Evolutionary conservation across 2,888 invertebrate genomes (phyloP).

Genomic region (Tholera decimalis): DNA sequence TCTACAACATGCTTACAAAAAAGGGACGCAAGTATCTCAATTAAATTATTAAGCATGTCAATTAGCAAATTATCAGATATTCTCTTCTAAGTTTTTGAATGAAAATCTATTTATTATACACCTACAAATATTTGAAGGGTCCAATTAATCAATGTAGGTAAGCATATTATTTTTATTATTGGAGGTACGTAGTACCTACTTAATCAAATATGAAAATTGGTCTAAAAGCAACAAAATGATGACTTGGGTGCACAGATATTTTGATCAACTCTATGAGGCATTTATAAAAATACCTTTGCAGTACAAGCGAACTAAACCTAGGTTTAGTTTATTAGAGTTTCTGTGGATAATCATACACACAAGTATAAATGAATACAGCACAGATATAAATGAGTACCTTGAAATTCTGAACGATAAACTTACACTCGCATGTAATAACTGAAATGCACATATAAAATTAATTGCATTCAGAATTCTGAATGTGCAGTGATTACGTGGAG

Average conservation of each 20-base stretch:
- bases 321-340: too few relatives aligned
- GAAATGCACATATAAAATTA: slow-evolving; percentile 28
- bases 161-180: slow-evolving; percentile 9
- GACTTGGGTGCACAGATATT: background rate
- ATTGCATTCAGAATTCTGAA: slow-evolving; percentile 19
- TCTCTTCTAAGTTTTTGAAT: too few relatives aligned
- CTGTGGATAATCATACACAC: too few relatives aligned
- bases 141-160: background rate
- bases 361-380: background rate
- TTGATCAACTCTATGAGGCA: background rate
- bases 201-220: too few relatives aligned
- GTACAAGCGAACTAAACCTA: background rate
- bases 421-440: background rate
- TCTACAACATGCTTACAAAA: too few relatives aligned
- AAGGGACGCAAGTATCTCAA: too few relatives aligned
- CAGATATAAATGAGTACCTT: background rate
- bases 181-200: too few relatives aligned
- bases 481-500: slow-evolving; percentile 13
- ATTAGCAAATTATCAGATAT: too few relatives aligned
- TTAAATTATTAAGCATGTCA: too few relatives aligned
- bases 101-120: slow-evolving; percentile 11
- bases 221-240: background rate
- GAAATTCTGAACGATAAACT: slow-evolving; percentile 10
- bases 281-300: background rate
- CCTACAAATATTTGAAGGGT: slow-evolving; percentile 17